Base-by-base conservation (phyloP, 2,113 vertebrate species). In the Galemys pyrenaicus region DNA sequence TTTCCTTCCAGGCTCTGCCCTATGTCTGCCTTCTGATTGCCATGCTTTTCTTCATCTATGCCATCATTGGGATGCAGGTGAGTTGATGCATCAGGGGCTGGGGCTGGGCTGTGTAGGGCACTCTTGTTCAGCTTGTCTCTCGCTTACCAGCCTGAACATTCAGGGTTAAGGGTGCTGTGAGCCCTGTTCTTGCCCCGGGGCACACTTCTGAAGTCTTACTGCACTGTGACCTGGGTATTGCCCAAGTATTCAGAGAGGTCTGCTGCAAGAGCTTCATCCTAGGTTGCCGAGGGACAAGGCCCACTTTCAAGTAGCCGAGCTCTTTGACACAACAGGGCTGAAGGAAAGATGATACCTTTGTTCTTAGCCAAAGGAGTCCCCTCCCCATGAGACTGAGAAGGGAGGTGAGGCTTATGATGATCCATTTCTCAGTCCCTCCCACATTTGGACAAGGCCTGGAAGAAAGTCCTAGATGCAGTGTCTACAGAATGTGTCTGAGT, bases 21-120 rank as follows among this genome's bases (percentile, higher is more conserved):
- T 99, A 99, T 0, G 99, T 99, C 94, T 99, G 99, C 97, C 98
- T 99, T 82, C 98, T 99, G 98, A 99, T 99, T 6, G 99, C 99
- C 87, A 99, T 99, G 99, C 99, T 99, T 49, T 99, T 99, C 98
- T 99, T 99, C 98, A 99, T 99, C 97, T 99, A 99, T 0, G 99
- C 99, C 35, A 99, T 99, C 96, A 99, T 99, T 67, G 99, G 99
- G 91, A 99, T 99, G 99, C 99, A 99, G 99, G 99, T 99, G 96
- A 98, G 98, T n/a, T 30, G 56, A 73, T 58, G 5, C 12, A 2
- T 5, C 9, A 0, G 22, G 92, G 65, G 17, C 65, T 90, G 22
- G 92, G 65, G 17, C 65, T 90, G 15, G 30, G 44, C 32, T 3
- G 24, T 80, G 73, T 62, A 30, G 56, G 28, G 24, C 32, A 62